A percentile compares a stretch with the other conserved stretches of the same genome.
Evolutionary conservation across 1,140 invertebrate species (phyloP).

Genomic region (Zaprionus africanus): DNA sequence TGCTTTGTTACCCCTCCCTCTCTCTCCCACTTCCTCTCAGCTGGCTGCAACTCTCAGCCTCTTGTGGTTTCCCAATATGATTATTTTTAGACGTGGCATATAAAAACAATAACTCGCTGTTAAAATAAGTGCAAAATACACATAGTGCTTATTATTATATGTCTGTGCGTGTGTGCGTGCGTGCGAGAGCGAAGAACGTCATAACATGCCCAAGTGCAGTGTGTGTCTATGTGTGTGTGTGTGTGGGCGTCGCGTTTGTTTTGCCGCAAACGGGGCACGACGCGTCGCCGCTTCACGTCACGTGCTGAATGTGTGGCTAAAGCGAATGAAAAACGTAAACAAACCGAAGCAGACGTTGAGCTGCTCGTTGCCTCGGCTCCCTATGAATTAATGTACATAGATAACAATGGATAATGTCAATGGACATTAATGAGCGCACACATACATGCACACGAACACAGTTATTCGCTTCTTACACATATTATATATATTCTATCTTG

Average conservation of each 20-base stretch:
- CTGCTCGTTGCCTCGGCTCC: background rate
- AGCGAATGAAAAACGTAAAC: constrained; percentile 73
- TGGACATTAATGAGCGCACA: background rate
- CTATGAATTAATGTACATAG: constrained; percentile 1
- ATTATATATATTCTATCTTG: background rate
- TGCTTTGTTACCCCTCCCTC: constrained; percentile 17
- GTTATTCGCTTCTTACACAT: background rate
- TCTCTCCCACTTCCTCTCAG: background rate
- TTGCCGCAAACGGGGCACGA: constrained; percentile 20
- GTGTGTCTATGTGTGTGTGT: constrained; percentile 2
- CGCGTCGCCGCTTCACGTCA: constrained; percentile 50
- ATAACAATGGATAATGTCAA: background rate
- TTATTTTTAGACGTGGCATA: constrained; percentile 68
- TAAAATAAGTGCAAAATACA: constrained; percentile 50
- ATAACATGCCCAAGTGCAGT: constrained; percentile 41
- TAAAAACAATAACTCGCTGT: constrained; percentile 60
- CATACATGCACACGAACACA: background rate
- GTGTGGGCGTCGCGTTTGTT: background rate
- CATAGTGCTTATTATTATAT: background rate
- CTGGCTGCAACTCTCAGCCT: constrained; percentile 39
- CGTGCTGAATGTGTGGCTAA: constrained; percentile 57
- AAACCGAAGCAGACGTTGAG: constrained; percentile 39
- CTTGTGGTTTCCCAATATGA: constrained; percentile 38
- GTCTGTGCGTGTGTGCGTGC: constrained; percentile 6
- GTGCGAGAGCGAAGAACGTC: constrained; percentile 25